A percentile compares a stretch with the other conserved stretches of the same genome.
Conservation (phyloP, 2,888 invertebrate species). For the Agonopterix heracliana region DNA sequence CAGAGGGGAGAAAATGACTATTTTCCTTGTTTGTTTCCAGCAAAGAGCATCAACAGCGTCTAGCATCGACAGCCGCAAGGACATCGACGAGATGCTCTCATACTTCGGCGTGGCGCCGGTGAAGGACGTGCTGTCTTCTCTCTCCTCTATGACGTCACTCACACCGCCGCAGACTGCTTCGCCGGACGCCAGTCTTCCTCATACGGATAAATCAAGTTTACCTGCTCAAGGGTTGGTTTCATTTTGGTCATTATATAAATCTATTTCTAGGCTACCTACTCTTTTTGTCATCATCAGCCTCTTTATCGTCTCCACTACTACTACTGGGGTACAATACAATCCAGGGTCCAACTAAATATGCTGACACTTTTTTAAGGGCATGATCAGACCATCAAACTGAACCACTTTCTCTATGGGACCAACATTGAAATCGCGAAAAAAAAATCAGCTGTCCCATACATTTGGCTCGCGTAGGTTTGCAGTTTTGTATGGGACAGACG, state of each 20-base stretch:
- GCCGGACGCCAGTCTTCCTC: slow-evolving; percentile 87
- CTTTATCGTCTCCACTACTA: no score
- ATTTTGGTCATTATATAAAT: neutral
- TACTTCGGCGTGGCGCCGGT: slow-evolving; percentile 92
- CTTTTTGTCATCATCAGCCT: neutral
- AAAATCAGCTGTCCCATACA: no score
- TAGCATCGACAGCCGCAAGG: slow-evolving; percentile 73
- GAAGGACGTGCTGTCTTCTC: slow-evolving; percentile 88
- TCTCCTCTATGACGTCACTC: slow-evolving; percentile 87
- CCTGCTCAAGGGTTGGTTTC: slow-evolving; percentile 51
- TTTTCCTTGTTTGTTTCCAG: slow-evolving; percentile 28
- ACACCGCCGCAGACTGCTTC: slow-evolving; percentile 89
- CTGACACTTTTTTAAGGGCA: no score
- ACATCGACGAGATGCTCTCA: slow-evolving; percentile 90
- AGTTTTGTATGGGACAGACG: no score
- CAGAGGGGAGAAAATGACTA: no score
- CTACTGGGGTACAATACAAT: no score
- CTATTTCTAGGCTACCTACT: neutral
- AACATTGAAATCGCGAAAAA: no score
- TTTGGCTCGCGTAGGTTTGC: no score
- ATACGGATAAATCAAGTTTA: slow-evolving; percentile 74
- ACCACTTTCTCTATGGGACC: no score
- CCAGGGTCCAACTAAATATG: no score
- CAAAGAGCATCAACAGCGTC: slow-evolving; percentile 71
- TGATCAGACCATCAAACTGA: no score